These are phyloP conservation scores for Drosophila dunni DNA, from an alignment of 1,140 invertebrate species.

Conservation along the genomic window DNA sequence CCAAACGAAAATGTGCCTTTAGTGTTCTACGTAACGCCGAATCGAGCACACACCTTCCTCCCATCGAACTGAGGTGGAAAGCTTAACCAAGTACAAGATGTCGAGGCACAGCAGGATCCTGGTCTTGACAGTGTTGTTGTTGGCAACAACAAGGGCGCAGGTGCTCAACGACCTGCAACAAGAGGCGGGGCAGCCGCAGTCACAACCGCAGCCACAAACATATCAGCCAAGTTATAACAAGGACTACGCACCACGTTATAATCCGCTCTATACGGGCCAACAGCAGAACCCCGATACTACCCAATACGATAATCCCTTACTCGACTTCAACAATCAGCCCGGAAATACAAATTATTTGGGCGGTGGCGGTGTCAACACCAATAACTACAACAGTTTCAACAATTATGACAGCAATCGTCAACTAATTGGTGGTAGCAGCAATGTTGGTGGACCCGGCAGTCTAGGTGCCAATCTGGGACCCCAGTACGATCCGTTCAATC, in stretches of 20 bases:
- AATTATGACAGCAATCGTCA: conserved; percentile 51
- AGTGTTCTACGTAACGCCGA: conserved; percentile 37
- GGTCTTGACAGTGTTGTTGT: conserved; percentile 40
- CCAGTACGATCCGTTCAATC: conserved; percentile 76
- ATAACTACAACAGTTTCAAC: conserved; percentile 51
- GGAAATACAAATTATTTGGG: conserved; percentile 32
- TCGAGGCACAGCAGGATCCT: conserved; percentile 31
- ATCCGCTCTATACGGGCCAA: conserved; percentile 74
- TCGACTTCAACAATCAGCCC: conserved; percentile 58
- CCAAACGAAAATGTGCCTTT: conserved; percentile 70
- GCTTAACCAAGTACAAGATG: conserved; percentile 51
- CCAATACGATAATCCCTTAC: conserved; percentile 70
- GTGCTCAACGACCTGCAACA: conserved; percentile 50
- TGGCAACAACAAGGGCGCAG: conserved; percentile 53
- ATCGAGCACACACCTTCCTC: conserved; percentile 34
- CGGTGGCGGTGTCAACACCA: conserved; percentile 29
- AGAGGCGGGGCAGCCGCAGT: conserved; percentile 22
- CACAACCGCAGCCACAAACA: conserved; percentile 50
- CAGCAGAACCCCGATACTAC: conserved; percentile 52
- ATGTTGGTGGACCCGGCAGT: conserved; percentile 51
- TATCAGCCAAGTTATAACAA: conserved; percentile 80
- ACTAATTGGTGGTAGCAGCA: conserved; percentile 43
- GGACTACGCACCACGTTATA: conserved; percentile 76
- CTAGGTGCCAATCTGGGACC: conserved; percentile 32
- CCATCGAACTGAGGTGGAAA: conserved; percentile 12